These are phyloP conservation scores for Andrena minutula DNA, from an alignment of 2,888 invertebrate species.

Conservation along the genomic window DNA sequence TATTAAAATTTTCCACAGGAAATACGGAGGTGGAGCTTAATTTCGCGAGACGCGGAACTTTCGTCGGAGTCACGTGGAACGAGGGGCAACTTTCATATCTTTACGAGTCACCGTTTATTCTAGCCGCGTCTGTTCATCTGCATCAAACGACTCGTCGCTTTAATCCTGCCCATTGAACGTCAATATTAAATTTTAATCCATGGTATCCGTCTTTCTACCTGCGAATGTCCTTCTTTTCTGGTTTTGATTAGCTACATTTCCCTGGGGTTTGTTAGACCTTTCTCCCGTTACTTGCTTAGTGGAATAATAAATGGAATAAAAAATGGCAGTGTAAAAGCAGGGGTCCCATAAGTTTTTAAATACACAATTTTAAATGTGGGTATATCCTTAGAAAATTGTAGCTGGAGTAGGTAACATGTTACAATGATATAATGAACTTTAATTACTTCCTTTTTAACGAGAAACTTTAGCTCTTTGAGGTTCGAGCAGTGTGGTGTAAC, in stretches of 20 bases:
- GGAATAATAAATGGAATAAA: no score
- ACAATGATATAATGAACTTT: no score
- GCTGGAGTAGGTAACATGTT: no score
- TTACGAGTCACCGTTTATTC: neutral
- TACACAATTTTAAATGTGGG: no score
- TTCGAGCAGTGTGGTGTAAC: no score
- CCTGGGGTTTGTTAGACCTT: neutral
- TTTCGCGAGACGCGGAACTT: neutral
- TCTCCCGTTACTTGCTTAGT: no score
- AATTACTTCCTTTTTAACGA: no score
- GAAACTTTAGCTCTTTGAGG: no score
- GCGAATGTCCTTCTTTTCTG: neutral
- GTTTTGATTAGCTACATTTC: neutral
- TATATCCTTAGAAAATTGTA: no score
- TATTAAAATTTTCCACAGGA: slow-evolving; percentile 4
- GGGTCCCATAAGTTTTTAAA: no score
- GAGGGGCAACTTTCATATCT: neutral
- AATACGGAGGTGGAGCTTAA: neutral
- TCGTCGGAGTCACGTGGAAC: no score
- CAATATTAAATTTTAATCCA: neutral
- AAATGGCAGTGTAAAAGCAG: no score
- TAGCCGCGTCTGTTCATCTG: neutral
- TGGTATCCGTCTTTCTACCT: neutral
- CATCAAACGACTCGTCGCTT: neutral
- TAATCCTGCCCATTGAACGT: neutral